phyloP scores from a whole-genome alignment of 30 jellyfish, hydroid and myxozoan genomes.

The Hydractinia symbiolongicarpus region DNA sequence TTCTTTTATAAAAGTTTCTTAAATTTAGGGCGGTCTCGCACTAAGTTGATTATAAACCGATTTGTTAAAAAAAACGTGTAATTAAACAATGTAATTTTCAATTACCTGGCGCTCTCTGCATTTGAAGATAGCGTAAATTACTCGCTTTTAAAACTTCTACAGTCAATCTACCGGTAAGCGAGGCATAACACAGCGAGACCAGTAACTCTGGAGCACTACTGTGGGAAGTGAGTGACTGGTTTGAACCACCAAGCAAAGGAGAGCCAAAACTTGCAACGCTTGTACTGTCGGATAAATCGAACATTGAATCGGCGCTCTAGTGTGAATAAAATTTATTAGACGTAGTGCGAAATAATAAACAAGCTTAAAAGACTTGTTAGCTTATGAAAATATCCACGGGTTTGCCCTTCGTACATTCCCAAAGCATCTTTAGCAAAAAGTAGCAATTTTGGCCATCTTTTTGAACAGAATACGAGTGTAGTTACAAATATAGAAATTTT shows the following conservation, averaged over 20 bases:
- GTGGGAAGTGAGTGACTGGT: constrained; percentile 54
- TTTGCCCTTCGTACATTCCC: too few relatives aligned
- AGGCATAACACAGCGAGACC: constrained; percentile 79
- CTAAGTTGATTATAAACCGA: too few relatives aligned
- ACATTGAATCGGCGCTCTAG: constrained; percentile 86
- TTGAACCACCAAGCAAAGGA: constrained; percentile 67
- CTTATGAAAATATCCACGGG: too few relatives aligned
- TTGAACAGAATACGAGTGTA: too few relatives aligned
- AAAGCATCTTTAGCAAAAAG: too few relatives aligned
- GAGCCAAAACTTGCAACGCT: constrained; percentile 83
- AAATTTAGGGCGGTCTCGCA: too few relatives aligned
- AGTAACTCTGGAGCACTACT: constrained; percentile 86
- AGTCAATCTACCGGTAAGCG: constrained; percentile 87
- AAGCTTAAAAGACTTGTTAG: neutral
- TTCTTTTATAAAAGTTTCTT: too few relatives aligned
- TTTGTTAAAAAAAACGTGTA: too few relatives aligned
- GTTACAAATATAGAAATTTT: too few relatives aligned
- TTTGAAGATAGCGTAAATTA: constrained; percentile 62
- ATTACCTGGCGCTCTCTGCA: constrained; percentile 94
- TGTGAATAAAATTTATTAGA: neutral
- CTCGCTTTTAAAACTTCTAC: constrained; percentile 89
- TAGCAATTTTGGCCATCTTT: too few relatives aligned
- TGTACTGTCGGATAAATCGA: constrained; percentile 81
- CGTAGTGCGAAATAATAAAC: neutral
- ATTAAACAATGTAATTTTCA: neutral